phyloP scores from a whole-genome alignment of 2,113 vertebrate genomes.

The Megaleporinus macrocephalus region DNA sequence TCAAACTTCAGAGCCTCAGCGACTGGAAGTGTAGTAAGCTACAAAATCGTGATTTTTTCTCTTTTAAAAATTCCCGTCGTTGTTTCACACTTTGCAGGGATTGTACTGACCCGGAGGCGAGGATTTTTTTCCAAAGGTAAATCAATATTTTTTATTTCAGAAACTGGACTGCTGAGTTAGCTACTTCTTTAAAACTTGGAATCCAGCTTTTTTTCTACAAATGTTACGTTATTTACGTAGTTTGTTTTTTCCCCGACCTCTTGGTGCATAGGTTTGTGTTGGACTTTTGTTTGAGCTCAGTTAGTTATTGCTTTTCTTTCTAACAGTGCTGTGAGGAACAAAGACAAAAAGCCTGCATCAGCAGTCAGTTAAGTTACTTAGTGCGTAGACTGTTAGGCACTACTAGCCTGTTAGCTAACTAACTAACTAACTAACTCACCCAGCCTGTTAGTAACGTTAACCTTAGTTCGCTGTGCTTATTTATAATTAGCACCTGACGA shows the following conservation, averaged over 20 bases:
- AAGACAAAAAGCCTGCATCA: neutral
- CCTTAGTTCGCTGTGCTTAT: neutral
- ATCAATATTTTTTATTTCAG: slow-evolving; percentile 1
- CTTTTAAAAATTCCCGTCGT: neutral
- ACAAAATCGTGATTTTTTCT: slow-evolving; percentile 29
- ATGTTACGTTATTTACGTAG: neutral
- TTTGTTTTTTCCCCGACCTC: neutral
- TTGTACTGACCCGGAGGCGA: neutral
- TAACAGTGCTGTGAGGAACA: neutral
- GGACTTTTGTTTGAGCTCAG: too few relatives aligned
- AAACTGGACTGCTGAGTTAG: neutral
- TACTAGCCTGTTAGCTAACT: neutral
- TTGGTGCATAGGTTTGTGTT: neutral
- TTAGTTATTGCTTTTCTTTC: neutral
- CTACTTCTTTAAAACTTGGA: neutral
- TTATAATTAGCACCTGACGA: neutral
- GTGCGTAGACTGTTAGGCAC: too few relatives aligned
- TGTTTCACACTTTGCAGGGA: neutral
- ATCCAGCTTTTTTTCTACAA: neutral
- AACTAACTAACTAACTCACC: neutral
- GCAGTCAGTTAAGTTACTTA: neutral
- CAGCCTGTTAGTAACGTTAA: neutral
- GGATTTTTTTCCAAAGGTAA: slow-evolving; percentile 42
- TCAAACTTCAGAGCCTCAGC: slow-evolving; percentile 57
- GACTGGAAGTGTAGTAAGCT: slow-evolving; percentile 51